Evolutionary conservation across 2,888 invertebrate species (phyloP).

Genomic region (Macaria notata): DNA sequence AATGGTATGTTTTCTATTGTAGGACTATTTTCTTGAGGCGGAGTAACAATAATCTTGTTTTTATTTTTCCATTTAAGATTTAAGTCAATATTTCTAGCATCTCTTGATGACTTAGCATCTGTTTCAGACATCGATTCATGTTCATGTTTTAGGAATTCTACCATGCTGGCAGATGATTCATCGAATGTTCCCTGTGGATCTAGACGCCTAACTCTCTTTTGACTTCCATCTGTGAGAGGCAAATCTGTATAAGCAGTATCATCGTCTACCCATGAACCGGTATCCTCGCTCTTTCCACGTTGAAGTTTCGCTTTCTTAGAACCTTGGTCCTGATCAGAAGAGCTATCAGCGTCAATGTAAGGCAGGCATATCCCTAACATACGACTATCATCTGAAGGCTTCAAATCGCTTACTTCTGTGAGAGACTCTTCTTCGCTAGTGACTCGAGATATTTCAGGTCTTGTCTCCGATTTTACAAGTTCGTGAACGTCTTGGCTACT

Average conservation of each 20-base stretch:
- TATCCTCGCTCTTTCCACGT: slow-evolving; percentile 85
- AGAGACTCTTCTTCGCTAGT: slow-evolving; percentile 87
- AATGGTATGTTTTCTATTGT: slow-evolving; percentile 79
- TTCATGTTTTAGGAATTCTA: slow-evolving; percentile 73
- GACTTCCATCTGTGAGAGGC: slow-evolving; percentile 74
- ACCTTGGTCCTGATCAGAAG: slow-evolving; percentile 71
- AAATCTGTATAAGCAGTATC: slow-evolving; percentile 85
- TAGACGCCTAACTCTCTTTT: slow-evolving; percentile 52
- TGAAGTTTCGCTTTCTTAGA: slow-evolving; percentile 53
- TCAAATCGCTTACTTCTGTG: slow-evolving; percentile 85
- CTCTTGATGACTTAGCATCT: slow-evolving; percentile 50
- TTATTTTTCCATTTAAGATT: slow-evolving; percentile 76
- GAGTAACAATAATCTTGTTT: slow-evolving; percentile 83
- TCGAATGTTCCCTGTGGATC: slow-evolving; percentile 84
- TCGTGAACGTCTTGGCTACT: slow-evolving; percentile 65
- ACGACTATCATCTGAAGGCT: slow-evolving; percentile 76
- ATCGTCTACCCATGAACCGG: slow-evolving; percentile 86
- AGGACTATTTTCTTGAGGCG: slow-evolving; percentile 84
- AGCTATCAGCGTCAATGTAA: slow-evolving; percentile 79
- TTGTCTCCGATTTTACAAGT: slow-evolving; percentile 60
- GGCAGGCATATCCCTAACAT: slow-evolving; percentile 75
- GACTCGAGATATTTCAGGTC: slow-evolving; percentile 74
- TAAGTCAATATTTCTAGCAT: slow-evolving; percentile 60
- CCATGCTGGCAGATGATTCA: slow-evolving; percentile 79
- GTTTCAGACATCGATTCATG: slow-evolving; percentile 74